Conservation (phyloP, 1,140 invertebrate species). For the Cotesia chilonis region DNA sequence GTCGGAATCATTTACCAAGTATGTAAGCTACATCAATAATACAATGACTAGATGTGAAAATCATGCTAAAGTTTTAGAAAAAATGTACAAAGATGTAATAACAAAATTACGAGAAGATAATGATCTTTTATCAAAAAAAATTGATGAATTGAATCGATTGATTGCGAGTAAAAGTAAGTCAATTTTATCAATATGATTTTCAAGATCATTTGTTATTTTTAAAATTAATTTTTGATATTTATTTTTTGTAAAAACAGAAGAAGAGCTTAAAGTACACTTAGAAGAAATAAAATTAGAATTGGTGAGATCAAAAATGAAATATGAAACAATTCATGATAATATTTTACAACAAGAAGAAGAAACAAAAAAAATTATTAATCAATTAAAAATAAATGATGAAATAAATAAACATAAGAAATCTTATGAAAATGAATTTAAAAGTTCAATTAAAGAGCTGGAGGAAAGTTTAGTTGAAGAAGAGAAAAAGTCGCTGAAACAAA, state of each 20-base stretch:
- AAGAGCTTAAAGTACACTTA: neutral
- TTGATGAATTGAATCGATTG: constrained; percentile 24
- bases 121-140: constrained; percentile 29
- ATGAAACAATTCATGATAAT: too few relatives aligned
- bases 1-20: constrained; percentile 35
- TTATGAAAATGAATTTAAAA: neutral
- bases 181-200: too few relatives aligned
- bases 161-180: too few relatives aligned
- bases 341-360: too few relatives aligned
- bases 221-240: neutral
- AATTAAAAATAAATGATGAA: too few relatives aligned
- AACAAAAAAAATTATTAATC: too few relatives aligned
- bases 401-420: neutral
- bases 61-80: constrained; percentile 33
- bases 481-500: neutral
- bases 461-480: neutral
- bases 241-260: neutral
- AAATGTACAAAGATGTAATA: constrained; percentile 24
- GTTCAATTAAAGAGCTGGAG: neutral
- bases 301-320: too few relatives aligned
- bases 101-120: constrained; percentile 38
- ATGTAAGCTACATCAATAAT: constrained; percentile 40
- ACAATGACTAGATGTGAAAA: constrained; percentile 38
- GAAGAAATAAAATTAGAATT: too few relatives aligned
- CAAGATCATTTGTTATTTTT: too few relatives aligned